Conservation (phyloP, 1,140 invertebrate species). For the Helicoverpa armigera region DNA sequence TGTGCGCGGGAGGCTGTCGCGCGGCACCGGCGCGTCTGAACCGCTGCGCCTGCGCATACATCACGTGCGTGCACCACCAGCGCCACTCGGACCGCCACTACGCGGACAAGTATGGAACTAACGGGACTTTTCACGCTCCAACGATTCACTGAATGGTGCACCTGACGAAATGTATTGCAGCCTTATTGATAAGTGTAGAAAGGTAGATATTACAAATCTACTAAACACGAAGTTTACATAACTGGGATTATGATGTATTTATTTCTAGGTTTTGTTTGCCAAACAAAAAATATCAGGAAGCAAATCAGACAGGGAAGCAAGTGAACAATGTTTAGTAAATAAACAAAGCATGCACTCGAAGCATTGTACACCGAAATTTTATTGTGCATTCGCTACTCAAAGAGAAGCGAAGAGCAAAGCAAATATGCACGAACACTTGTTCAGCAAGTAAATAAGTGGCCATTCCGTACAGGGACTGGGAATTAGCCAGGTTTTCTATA, state of each 20-base stretch:
- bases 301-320: constrained; percentile 12
- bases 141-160: constrained; percentile 59
- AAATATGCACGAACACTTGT: constrained; percentile 30
- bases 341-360: background rate
- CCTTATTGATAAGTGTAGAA: constrained; percentile 32
- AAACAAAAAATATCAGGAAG: constrained; percentile 17
- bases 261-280: background rate
- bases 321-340: background rate
- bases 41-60: constrained; percentile 74
- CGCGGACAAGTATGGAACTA: constrained; percentile 73
- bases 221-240: constrained; percentile 23
- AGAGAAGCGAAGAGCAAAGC: background rate
- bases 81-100: constrained; percentile 65
- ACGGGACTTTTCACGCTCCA: constrained; percentile 77
- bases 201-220: constrained; percentile 29
- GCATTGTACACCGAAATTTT: constrained; percentile 12
- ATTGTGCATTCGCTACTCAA: constrained; percentile 31
- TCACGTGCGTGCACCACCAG: constrained; percentile 73
- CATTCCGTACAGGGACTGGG: constrained; percentile 1
- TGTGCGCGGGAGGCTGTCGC: constrained; percentile 80
- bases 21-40: constrained; percentile 72
- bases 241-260: background rate
- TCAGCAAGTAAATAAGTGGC: constrained; percentile 13
- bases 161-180: constrained; percentile 51
- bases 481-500: background rate